These are phyloP conservation scores for Alces alces DNA, from an alignment of 2,113 vertebrate species.

Conservation along the genomic window DNA sequence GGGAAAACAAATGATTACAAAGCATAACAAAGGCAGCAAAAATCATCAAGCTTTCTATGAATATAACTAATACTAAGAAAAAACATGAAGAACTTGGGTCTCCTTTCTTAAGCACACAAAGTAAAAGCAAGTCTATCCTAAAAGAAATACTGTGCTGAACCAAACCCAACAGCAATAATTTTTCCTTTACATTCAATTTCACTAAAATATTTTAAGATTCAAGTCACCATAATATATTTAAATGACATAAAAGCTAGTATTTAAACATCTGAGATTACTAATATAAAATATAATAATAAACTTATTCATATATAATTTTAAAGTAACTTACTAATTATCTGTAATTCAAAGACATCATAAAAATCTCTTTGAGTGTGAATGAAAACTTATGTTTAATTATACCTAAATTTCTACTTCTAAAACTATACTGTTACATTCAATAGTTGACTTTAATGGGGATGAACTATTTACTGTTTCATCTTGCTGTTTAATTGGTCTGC, in stretches of 20 bases:
- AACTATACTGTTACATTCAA: neutral
- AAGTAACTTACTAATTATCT: neutral
- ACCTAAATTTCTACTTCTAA: neutral
- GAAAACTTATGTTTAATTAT: constrained; percentile 17
- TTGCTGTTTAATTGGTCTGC: neutral
- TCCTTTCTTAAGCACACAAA: neutral
- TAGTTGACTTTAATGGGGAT: neutral
- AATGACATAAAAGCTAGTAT: neutral
- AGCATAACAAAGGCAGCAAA: neutral
- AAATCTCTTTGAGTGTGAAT: constrained; percentile 16
- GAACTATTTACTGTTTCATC: neutral
- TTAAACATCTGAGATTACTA: neutral
- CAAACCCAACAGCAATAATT: neutral
- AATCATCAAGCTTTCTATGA: neutral
- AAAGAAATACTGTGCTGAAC: neutral
- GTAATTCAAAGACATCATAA: neutral
- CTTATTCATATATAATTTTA: neutral
- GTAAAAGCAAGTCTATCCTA: neutral
- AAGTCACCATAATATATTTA: neutral
- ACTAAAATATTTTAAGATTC: constrained; percentile 19
- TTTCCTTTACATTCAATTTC: neutral
- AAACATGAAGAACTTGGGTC: neutral
- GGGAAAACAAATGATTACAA: neutral
- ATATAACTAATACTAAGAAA: neutral
- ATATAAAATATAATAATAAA: neutral